Base-by-base conservation (phyloP, 2,888 invertebrate species). In the Maniola hyperantus region DNA sequence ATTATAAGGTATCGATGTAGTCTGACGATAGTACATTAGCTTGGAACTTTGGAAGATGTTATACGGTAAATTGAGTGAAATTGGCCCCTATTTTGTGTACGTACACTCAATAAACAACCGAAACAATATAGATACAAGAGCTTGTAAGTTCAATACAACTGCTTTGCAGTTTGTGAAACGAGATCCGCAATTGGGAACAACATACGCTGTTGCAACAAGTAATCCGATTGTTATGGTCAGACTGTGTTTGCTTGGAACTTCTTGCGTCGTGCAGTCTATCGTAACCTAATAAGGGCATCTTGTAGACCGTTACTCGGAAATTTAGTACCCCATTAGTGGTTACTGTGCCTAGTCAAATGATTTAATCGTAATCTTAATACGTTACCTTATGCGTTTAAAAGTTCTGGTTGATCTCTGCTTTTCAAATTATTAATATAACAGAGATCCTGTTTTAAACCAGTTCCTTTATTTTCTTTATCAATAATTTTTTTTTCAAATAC, bases 141-240 rank as follows among this genome's bases (percentile, higher is more conserved):
- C 44, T 20, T 55, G 39, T 36, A 66, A 61, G 54, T 66, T 48
- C 50, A 68, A 60, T 60, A 64, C 64, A 66, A 67, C 60, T 58
- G 64, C 61, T 51, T 58, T 65, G 59, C 62, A 64, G 63, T 68
- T 36, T 46, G 57, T 57, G 46, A 70, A 59, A 60, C 36, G 44
- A 53, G 53, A 44, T 60, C 44, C 59, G 33, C 20, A 36, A 53
- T 53, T 15, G 39, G 11, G 39, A 67, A 18, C 59, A 46, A n/a
- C n/a, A 46, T 55, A 51, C 59, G 59, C 54, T 42, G 33, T 60
- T 46, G 71, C 72, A 71, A 66, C 67, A 64, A 69, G 67, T 71
- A 69, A 72, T 75, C 69, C 71, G 67, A 72, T 73, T 73, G 69
- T 69, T 69, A 67, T 68, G 67, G 65, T 60, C 39, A 59, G 39